Base-by-base conservation (phyloP, 2,888 invertebrate species). In the Synanthedon andrenaeformis region DNA sequence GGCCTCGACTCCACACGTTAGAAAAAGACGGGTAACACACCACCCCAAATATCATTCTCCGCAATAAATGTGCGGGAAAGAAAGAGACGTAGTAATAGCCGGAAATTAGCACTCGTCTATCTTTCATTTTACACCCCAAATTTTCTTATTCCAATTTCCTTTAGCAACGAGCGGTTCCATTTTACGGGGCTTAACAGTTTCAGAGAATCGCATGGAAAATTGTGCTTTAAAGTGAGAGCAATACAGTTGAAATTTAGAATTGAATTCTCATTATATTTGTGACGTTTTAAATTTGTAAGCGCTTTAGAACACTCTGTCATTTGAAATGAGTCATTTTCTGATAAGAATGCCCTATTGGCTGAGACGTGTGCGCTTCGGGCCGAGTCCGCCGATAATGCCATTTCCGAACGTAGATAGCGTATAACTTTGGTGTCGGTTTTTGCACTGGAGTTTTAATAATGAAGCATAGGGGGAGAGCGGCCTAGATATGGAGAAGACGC, bases 111-210 rank as follows among this genome's bases (percentile, higher is more conserved):
- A 90, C 89, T 89, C 90, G 90, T 90, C 91, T 91, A 91, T 91
- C 91, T 91, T 91, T 91, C 91, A 91, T 91, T 91, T 91, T 91
- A 91, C 91, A 91, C 91, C 91, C 91, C 89, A 90, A 91, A 91
- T 91, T 91, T 91, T 91, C 91, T 91, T 91, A 91, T 91, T 91
- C 91, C 91, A 91, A 91, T 91, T 91, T 91, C 91, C 89, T 82
- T 76, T 81, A 66, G 74, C 79, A 74, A 78, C 80, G 76, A 79
- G 74, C 74, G 69, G 60, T 60, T 62, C 65, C 70, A 74, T 77
- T 74, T 74, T 65, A 69, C 66, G 63, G 63, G 73, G 61, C 78
- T 59, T 72, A 81, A 79, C 72, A 67, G 63, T 60, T 58, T 54
- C 51, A 5, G 4, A 14, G 10, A 12, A 17, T 12, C 41, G 50